These are phyloP conservation scores for Poecile atricapillus DNA, from an alignment of 2,113 vertebrate species.

Conservation along the genomic window DNA sequence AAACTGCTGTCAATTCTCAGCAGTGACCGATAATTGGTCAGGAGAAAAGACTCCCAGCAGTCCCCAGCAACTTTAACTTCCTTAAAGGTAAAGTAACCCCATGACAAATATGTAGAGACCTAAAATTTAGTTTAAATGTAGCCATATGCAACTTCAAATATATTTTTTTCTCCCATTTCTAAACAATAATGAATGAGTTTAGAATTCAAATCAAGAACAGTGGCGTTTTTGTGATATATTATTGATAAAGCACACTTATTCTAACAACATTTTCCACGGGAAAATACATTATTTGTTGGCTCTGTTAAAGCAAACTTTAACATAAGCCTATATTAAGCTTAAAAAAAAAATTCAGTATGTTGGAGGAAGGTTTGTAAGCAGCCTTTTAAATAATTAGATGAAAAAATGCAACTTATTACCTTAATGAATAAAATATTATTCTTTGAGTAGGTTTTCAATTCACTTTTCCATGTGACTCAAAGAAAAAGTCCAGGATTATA, in stretches of 20 bases:
- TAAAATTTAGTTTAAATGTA: constrained; percentile 31
- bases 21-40: no score
- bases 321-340: constrained; percentile 40
- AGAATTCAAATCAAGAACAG: constrained; percentile 68
- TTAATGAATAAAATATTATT: neutral
- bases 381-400: constrained; percentile 22
- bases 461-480: neutral
- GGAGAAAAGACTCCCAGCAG: no score
- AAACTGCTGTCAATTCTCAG: no score
- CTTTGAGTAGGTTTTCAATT: neutral
- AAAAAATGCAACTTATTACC: neutral
- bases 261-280: constrained; percentile 60
- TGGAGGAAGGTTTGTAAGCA: neutral
- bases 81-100: no score
- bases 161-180: constrained; percentile 31
- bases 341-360: neutral
- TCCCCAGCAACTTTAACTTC: no score
- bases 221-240: constrained; percentile 64
- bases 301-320: constrained; percentile 49
- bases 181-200: constrained; percentile 75
- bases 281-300: constrained; percentile 66
- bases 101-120: neutral
- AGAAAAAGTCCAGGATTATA: neutral
- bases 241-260: constrained; percentile 69
- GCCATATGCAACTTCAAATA: constrained; percentile 43